Percentiles rank a stretch among this genome's conserved stretches.
phyloP scores from a whole-genome alignment of 23 tunicate species.

The Ciona savignyi region DNA sequence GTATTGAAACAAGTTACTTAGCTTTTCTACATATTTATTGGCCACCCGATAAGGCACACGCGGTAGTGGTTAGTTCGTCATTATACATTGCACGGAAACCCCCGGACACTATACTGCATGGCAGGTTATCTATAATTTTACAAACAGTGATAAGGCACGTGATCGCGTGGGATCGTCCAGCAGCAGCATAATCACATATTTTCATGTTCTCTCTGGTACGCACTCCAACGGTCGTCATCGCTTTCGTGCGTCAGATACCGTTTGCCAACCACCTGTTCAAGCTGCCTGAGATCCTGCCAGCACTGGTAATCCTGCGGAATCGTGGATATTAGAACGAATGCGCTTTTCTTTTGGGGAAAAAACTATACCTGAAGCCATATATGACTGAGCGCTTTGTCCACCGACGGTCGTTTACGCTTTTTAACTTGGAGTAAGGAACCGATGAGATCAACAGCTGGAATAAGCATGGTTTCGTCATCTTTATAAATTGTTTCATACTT shows the following conservation, averaged over 20 bases:
- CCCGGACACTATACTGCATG: neutral
- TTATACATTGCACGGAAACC: neutral
- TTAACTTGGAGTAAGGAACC: conserved; percentile 86
- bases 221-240: conserved; percentile 88
- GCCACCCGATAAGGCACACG: conserved; percentile 15
- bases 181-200: neutral
- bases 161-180: neutral
- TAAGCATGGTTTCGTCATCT: too few relatives aligned
- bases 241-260: conserved; percentile 87
- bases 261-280: conserved; percentile 57
- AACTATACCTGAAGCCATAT: conserved; percentile 93
- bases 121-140: conserved; percentile 11
- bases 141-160: conserved; percentile 14
- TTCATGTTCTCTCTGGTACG: conserved; percentile 49
- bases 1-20: conserved; percentile 70
- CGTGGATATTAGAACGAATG: too few relatives aligned
- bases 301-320: neutral
- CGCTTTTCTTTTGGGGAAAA: too few relatives aligned
- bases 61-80: neutral
- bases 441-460: conserved; percentile 89
- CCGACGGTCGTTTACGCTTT: conserved; percentile 83
- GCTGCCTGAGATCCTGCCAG: conserved; percentile 56
- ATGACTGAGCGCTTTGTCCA: conserved; percentile 84
- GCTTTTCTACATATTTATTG: conserved; percentile 25
- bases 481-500: too few relatives aligned